Evolutionary conservation across 92 coral and sea anemone species (phyloP), one percentile per base, ranked within the genome.

Genomic region (Virgularia gustaviana): DNA sequence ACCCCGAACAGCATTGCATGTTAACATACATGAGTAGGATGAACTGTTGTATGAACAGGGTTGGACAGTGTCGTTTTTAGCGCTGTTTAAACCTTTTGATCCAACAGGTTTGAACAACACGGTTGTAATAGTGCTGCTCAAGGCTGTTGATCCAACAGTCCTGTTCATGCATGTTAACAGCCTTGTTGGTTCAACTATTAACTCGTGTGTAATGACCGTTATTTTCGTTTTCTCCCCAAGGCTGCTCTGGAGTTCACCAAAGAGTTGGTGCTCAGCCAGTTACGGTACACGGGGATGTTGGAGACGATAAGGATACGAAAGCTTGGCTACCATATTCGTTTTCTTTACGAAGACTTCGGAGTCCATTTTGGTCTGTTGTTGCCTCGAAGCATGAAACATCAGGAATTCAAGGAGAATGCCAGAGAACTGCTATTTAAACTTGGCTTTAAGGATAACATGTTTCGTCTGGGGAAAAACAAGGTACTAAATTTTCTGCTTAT

Each of bases 261-360:
- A 22, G 99, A 94, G 7, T 81, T 94, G 24, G 99, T 94, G n/a
- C 87, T 90, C 73, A 89, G 99, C 10, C 99, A 94, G 84, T 49
- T 94, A 57, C 95, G 99, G 12, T 94, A 92, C 71, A 92, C 98
- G 1, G 98, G 98, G 0, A 92, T 92, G 98, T 80, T 92, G 45
- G 98, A 92, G 74, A 92, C 98, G 28, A 89, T 92, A 22, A 66
- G 98, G 31, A 92, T 92, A 65, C 78, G 98, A 72, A 89, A 87
- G 32, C 85, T 92, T 7, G 98, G 96, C 9, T 92, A 92, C 83
- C 94, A 90, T 70, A 84, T 95, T 89, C 76, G 98, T 36, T 89
- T 92, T 74, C 56, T 86, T 15, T 73, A 86, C 52, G 87, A 86
- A 89, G 98, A 89, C 54, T 92, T 92, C 35, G 76, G 87, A 73